A percentile compares a stretch with the other conserved stretches of the same genome.
phyloP scores from a whole-genome alignment of 2,888 invertebrate genomes.

The Drosophila ezoana region DNA sequence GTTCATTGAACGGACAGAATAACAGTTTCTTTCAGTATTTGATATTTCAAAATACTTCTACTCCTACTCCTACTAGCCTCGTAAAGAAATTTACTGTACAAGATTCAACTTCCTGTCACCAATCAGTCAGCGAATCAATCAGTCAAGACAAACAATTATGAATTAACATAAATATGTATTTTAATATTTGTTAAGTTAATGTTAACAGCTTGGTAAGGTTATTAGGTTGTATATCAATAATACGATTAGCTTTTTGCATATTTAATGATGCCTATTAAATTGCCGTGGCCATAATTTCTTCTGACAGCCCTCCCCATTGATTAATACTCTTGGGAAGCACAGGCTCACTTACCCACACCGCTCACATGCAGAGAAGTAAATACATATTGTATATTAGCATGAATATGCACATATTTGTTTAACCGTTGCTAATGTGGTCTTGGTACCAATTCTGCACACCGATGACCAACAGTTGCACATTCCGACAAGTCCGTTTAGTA shows the following conservation, averaged over 20 bases:
- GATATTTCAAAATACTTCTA: too few species aligned
- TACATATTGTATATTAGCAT: conserved; percentile 49
- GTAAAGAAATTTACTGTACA: too few species aligned
- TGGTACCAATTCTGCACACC: conserved; percentile 7
- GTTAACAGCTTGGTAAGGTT: conserved; percentile 3
- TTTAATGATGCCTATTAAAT: conserved; percentile 36
- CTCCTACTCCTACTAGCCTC: too few species aligned
- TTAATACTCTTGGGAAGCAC: conserved; percentile 1
- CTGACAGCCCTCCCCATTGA: conserved; percentile 20
- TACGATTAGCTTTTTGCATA: conserved; percentile 36
- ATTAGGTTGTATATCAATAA: conserved; percentile 48
- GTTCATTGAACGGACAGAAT: conserved; percentile 5
- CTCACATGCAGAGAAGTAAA: conserved; percentile 1
- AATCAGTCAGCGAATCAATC: too few species aligned
- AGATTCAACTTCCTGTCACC: too few species aligned
- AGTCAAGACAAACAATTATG: background rate
- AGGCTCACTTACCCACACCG: background rate
- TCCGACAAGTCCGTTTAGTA: conserved; percentile 32
- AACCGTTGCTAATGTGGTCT: conserved; percentile 2
- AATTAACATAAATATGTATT: background rate
- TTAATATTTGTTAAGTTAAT: conserved; percentile 1
- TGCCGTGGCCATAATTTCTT: conserved; percentile 28
- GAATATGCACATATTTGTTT: conserved; percentile 57
- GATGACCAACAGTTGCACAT: conserved; percentile 22
- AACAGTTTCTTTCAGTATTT: background rate